phyloP scores from a whole-genome alignment of 2,888 invertebrate species.

The Ryuthela nishihirai region DNA sequence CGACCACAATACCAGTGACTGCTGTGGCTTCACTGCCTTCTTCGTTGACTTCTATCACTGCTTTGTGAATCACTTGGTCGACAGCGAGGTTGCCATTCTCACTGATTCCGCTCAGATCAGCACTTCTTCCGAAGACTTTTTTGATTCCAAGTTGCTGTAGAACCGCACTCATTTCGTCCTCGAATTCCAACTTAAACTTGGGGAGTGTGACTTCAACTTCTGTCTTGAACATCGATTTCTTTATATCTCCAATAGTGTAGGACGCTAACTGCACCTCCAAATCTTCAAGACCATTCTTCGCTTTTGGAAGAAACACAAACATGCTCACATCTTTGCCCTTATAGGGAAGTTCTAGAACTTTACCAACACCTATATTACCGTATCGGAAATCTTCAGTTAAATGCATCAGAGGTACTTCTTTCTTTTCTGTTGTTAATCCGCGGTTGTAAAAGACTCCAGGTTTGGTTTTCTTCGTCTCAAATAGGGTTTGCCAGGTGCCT shows the following conservation, averaged over 20 bases:
- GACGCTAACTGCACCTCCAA: background rate
- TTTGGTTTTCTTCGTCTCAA: constrained; percentile 45
- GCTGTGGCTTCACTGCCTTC: constrained; percentile 32
- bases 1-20: no score
- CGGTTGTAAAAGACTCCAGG: background rate
- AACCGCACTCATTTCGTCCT: constrained; percentile 2
- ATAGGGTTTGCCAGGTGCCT: no score
- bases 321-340: constrained; percentile 4
- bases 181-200: constrained; percentile 7
- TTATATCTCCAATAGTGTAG: background rate
- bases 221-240: background rate
- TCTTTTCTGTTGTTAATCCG: background rate
- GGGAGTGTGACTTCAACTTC: constrained; percentile 22
- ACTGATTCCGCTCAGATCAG: constrained; percentile 32
- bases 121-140: constrained; percentile 13
- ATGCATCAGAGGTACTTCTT: background rate
- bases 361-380: background rate
- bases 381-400: constrained; percentile 43
- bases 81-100: constrained; percentile 27
- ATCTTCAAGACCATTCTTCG: constrained; percentile 2
- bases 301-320: constrained; percentile 19
- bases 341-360: constrained; percentile 20
- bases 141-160: constrained; percentile 17
- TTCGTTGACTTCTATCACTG: no score
- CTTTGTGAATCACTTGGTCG: constrained; percentile 35